phyloP scores from a whole-genome alignment of 2,888 invertebrate genomes.

The Dasysyrphus tricinctus region DNA sequence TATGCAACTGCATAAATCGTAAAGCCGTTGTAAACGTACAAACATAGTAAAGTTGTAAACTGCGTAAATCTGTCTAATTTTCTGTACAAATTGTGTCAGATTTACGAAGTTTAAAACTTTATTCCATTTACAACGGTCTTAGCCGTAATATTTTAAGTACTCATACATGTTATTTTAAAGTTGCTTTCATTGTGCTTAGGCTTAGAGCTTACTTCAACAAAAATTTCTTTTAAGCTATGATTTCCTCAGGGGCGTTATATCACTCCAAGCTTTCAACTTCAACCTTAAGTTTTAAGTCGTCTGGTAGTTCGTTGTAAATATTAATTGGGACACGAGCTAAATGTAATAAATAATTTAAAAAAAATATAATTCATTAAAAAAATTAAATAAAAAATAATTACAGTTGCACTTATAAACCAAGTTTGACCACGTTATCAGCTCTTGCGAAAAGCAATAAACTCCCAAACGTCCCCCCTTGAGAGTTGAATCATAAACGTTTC shows the following conservation, averaged over 20 bases:
- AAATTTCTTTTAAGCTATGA: neutral
- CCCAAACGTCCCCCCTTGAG: constrained; percentile 97
- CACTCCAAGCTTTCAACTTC: constrained; percentile 84
- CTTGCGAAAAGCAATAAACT: constrained; percentile 98
- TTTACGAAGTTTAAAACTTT: too few species aligned
- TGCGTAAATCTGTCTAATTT: too few species aligned
- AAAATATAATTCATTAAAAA: neutral
- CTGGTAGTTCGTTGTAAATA: constrained; percentile 91
- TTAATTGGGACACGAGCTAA: constrained; percentile 91
- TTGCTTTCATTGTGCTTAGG: too few species aligned
- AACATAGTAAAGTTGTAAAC: too few species aligned
- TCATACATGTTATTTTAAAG: too few species aligned
- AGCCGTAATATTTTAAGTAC: too few species aligned
- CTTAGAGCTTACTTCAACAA: too few species aligned
- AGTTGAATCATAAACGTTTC: constrained; percentile 94
- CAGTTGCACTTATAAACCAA: constrained; percentile 95
- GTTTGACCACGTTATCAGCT: constrained; percentile 99
- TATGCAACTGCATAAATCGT: too few species aligned
- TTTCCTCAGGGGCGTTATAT: neutral
- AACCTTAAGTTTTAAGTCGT: constrained; percentile 87
- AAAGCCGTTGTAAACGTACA: too few species aligned
- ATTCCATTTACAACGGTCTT: too few species aligned
- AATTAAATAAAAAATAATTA: constrained; percentile 78
- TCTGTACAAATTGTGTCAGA: too few species aligned
- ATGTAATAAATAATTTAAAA: neutral